Evolutionary conservation across 2,888 invertebrate genomes (phyloP).

Genomic region (Automeris io): DNA sequence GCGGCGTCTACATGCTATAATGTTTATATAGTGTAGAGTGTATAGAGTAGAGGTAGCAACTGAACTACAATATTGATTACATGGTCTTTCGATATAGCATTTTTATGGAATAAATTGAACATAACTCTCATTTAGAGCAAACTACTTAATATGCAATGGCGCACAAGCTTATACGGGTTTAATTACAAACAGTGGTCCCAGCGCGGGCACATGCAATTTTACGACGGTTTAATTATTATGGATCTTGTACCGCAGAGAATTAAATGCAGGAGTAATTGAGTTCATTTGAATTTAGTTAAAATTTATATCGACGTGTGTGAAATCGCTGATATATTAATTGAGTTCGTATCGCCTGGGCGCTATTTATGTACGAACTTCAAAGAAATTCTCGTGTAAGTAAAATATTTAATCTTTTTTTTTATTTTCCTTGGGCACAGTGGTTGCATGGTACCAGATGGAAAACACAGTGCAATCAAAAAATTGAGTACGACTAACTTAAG

Average conservation of each 20-base stretch:
- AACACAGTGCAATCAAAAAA: too few species aligned
- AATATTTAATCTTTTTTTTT: too few species aligned
- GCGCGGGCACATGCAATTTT: conserved; percentile 22
- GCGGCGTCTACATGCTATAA: too few species aligned
- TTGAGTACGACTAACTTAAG: too few species aligned
- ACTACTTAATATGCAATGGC: conserved; percentile 14
- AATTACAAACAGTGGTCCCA: conserved; percentile 24
- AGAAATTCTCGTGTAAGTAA: too few species aligned
- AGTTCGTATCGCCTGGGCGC: conserved; percentile 6
- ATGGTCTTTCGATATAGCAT: background rate
- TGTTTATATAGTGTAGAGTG: too few species aligned
- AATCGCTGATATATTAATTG: conserved; percentile 7
- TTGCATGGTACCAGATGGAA: too few species aligned
- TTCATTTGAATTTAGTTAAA: conserved; percentile 14
- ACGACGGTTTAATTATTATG: conserved; percentile 31
- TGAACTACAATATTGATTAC: too few species aligned
- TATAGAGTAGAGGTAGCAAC: too few species aligned
- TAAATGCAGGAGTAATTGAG: conserved; percentile 17
- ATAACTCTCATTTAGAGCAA: conserved; percentile 7
- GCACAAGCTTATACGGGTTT: conserved; percentile 18
- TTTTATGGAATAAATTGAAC: conserved; percentile 4
- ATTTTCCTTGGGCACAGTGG: too few species aligned
- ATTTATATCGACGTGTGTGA: conserved; percentile 7
- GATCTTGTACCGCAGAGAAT: conserved; percentile 14
- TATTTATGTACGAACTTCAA: conserved; percentile 11